Conservation (phyloP, 2,797 vertebrate genomes). For the Microctenopoma stevenorrisi region DNA sequence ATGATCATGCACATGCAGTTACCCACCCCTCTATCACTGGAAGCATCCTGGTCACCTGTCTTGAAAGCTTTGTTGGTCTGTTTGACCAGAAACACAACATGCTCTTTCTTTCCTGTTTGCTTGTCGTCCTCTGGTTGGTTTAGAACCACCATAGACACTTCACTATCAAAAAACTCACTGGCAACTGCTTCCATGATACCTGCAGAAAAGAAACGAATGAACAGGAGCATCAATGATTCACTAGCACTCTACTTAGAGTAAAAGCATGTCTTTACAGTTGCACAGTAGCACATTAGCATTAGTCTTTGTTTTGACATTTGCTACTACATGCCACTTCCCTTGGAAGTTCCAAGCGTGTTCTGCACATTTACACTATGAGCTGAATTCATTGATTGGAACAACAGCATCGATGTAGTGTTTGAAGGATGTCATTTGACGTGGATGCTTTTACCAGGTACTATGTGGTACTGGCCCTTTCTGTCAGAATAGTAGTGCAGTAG, state of each 20-base stretch:
- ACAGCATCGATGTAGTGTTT: not conserved
- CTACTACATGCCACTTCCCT: no score
- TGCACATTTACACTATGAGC: no score
- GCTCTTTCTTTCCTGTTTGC: constrained; percentile 84
- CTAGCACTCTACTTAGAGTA: no score
- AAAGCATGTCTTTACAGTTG: no score
- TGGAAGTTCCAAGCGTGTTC: no score
- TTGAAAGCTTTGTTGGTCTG: constrained; percentile 60
- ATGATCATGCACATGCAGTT: not conserved
- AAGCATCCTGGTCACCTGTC: not conserved
- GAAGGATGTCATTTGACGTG: not conserved
- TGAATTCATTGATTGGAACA: no score
- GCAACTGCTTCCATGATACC: constrained; percentile 84
- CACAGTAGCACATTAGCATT: no score
- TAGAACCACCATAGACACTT: constrained; percentile 81
- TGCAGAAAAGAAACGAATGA: constrained; percentile 21
- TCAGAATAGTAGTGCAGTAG: constrained; percentile 86
- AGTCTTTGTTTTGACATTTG: no score
- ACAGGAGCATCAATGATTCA: no score
- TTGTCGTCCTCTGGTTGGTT: constrained; percentile 80
- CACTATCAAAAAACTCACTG: constrained; percentile 83
- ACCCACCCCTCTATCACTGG: constrained; percentile 21
- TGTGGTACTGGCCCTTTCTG: constrained; percentile 80
- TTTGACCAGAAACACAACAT: constrained; percentile 82
- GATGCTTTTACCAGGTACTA: constrained; percentile 78